Percentiles rank a stretch among this genome's conserved stretches.
phyloP scores from a whole-genome alignment of 2,888 invertebrate species.

The Drosophila paranaensis region DNA sequence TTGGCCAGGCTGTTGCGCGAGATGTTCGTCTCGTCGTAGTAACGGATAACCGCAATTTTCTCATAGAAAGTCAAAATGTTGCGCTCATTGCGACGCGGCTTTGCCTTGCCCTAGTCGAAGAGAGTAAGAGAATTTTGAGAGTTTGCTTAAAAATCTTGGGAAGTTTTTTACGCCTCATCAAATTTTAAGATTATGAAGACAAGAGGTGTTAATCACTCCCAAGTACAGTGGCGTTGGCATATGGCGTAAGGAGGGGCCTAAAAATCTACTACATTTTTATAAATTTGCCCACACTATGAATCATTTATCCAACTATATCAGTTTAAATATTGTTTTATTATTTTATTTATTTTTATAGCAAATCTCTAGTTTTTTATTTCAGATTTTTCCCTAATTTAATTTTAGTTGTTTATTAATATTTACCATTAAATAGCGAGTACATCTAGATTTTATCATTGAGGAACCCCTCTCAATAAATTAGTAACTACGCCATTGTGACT shows the following conservation, averaged over 20 bases:
- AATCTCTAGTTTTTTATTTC: not conserved
- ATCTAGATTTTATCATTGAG: too few relatives aligned
- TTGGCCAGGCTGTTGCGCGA: slow-evolving; percentile 83
- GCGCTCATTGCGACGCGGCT: slow-evolving; percentile 81
- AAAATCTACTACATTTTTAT: slow-evolving; percentile 4
- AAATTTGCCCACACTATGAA: not conserved
- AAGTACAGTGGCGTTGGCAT: not conserved
- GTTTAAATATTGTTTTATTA: too few relatives aligned
- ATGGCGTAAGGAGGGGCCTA: not conserved
- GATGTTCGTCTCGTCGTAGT: slow-evolving; percentile 83
- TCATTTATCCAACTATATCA: not conserved
- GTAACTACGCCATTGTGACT: slow-evolving; percentile 23
- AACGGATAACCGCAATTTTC: slow-evolving; percentile 83
- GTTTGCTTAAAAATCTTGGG: not conserved
- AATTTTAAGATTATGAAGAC: not conserved
- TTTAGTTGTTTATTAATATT: not conserved
- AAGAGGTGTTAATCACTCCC: slow-evolving; percentile 14
- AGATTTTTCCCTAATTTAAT: not conserved
- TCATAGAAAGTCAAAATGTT: slow-evolving; percentile 83
- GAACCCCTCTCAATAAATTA: not conserved
- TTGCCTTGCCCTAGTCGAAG: slow-evolving; percentile 45
- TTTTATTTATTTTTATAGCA: too few relatives aligned
- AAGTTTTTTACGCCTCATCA: not conserved
- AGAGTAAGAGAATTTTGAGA: not conserved
- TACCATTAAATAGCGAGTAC: not conserved